Evolutionary conservation across 2,113 vertebrate genomes (phyloP).

Genomic region (Myiopsitta monachus): DNA sequence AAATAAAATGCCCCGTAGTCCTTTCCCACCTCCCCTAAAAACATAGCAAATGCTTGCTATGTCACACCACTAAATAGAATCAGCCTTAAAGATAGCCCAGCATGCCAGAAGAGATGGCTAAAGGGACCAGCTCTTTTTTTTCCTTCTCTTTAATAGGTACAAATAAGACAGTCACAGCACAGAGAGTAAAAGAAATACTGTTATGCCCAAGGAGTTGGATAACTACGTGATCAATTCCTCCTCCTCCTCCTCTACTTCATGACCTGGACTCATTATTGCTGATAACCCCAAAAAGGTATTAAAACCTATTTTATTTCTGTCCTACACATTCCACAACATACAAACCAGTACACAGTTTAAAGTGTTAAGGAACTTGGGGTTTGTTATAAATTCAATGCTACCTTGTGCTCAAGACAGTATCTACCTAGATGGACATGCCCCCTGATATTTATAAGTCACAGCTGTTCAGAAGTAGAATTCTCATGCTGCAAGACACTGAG

Average conservation of each 20-base stretch:
- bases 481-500: background rate
- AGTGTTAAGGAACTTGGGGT: background rate
- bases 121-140: constrained; percentile 80
- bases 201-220: background rate
- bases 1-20: background rate
- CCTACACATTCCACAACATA: background rate
- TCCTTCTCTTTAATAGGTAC: constrained; percentile 19
- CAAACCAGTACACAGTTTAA: background rate
- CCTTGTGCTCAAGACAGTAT: background rate
- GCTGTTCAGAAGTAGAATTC: background rate
- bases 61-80: constrained; percentile 1
- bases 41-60: constrained; percentile 4
- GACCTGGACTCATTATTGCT: background rate
- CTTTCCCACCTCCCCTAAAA: constrained; percentile 34
- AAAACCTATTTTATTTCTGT: background rate
- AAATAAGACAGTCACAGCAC: constrained; percentile 29
- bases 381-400: background rate
- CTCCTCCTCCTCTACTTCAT: background rate
- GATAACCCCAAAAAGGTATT: background rate
- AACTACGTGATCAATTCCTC: background rate
- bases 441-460: background rate
- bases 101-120: constrained; percentile 74
- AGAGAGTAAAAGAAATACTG: background rate
- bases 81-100: constrained; percentile 51
- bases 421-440: rapidly evolving